phyloP scores from a whole-genome alignment of 2,113 vertebrate species.

The Theristicus caerulescens region DNA sequence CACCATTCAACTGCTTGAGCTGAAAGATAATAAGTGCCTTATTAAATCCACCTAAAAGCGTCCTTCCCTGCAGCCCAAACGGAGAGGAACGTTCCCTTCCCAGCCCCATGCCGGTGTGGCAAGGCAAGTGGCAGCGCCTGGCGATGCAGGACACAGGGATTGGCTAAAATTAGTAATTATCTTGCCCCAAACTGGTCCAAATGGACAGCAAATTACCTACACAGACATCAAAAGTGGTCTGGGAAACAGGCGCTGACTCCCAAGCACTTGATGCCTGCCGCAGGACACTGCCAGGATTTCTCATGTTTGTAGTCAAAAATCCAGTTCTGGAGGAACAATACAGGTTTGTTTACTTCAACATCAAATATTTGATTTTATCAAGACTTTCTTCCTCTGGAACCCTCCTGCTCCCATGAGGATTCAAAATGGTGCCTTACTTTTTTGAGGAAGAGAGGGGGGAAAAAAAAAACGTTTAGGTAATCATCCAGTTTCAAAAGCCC shows the following conservation, averaged over 20 bases:
- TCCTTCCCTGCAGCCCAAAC: neutral
- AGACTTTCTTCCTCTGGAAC: neutral
- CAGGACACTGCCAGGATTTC: neutral
- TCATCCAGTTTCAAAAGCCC: neutral
- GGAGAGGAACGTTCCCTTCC: neutral
- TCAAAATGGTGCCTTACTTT: neutral
- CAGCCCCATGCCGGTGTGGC: rapidly evolving
- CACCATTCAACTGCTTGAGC: neutral
- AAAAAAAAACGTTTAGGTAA: neutral
- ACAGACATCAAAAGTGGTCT: neutral
- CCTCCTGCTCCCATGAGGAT: neutral
- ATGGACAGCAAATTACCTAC: neutral
- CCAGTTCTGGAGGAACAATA: conserved; percentile 23
- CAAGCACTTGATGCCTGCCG: neutral
- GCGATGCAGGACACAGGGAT: rapidly evolving
- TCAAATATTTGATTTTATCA: conserved; percentile 55
- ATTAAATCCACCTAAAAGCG: neutral
- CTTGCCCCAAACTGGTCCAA: neutral
- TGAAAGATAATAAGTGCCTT: rapidly evolving
- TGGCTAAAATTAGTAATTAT: neutral
- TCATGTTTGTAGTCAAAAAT: neutral
- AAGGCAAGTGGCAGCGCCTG: neutral
- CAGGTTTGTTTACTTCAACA: conserved; percentile 34
- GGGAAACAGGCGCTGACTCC: neutral
- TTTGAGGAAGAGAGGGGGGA: neutral